phyloP scores from a whole-genome alignment of 2,113 vertebrate genomes.

The pig (Sus scrofa) region DNA sequence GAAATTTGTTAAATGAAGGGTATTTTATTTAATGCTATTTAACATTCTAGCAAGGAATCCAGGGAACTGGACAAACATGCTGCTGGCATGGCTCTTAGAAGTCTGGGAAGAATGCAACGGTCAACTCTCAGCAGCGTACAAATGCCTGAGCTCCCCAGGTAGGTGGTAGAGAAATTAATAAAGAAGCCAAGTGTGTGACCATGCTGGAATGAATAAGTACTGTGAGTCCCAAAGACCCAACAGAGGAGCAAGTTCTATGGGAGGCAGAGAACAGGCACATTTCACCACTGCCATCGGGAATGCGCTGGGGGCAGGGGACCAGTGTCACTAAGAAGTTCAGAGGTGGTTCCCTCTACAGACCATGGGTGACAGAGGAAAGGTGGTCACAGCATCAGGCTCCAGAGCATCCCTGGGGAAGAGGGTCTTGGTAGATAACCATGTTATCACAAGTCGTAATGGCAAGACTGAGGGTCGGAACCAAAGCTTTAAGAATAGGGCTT shows the following conservation, averaged over 20 bases:
- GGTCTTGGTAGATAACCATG: fast-evolving
- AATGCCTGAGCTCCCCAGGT: neutral
- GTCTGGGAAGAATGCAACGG: neutral
- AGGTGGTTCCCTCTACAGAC: neutral
- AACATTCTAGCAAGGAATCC: neutral
- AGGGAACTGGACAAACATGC: neutral
- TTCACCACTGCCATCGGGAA: neutral
- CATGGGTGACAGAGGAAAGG: neutral
- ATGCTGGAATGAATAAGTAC: neutral
- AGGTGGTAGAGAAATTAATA: neutral
- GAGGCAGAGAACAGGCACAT: neutral
- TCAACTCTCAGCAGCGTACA: neutral
- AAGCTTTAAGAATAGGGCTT: neutral
- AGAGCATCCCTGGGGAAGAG: fast-evolving
- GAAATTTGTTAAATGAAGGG: neutral
- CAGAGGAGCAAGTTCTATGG: neutral
- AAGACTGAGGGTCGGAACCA: neutral
- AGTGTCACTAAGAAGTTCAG: neutral
- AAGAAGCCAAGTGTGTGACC: fast-evolving
- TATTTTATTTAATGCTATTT: neutral
- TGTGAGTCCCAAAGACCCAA: neutral
- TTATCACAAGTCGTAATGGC: neutral
- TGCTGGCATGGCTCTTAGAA: neutral
- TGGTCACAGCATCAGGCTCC: neutral
- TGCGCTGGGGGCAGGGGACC: neutral